Base-by-base conservation (phyloP, 1,140 invertebrate species). In the Gonatopus flavifemur region DNA sequence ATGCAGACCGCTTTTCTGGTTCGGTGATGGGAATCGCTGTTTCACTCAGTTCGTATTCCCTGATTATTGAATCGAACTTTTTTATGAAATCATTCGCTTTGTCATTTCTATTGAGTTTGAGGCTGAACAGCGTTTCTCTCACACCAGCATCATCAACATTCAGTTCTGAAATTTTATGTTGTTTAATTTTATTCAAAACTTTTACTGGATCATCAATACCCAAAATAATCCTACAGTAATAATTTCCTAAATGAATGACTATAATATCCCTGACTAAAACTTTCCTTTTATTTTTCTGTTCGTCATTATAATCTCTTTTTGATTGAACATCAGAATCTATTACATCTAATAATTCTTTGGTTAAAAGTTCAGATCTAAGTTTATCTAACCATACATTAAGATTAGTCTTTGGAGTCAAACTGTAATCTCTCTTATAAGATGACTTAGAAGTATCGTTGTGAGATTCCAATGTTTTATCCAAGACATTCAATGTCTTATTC, bases 1-100 rank as follows among this genome's bases (percentile, higher is more conserved):
- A 66, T 2, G 57, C 56, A 3, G 57, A 59, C n/a, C 55, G 30
- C 38, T 60, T 62, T 31, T 66, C 53, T 51, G 50, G 47, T 8
- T 58, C 57, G 24, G 59, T 45, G 9, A 62, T n/a, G 10, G 45
- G 51, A 18, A 55, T 28, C 20, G 43, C 35, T 30, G 55, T 45
- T 19, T 62, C 55, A 51, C 57, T 58, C 9, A 42, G 22, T 18
- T 65, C 57, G 44, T 62, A 55, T 38, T 65, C 52, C 31, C 36
- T 47, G 9, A 66, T 35, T 4, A 59, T 60, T 31, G 44, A 28
- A 9, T 66, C 56, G 19, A 66, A 63, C 6, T 40, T 20, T 20
- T 52, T 47, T 20, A 51, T 55, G 48, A 63, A 63, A 1, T 45
- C 22, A 18, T 52, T 36, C 18, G 45, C 43, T 38, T 13, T 58